Evolutionary conservation across 2,113 vertebrate genomes (phyloP), one percentile per base, ranked within the genome.

Genomic region (Phainopepla nitens): DNA sequence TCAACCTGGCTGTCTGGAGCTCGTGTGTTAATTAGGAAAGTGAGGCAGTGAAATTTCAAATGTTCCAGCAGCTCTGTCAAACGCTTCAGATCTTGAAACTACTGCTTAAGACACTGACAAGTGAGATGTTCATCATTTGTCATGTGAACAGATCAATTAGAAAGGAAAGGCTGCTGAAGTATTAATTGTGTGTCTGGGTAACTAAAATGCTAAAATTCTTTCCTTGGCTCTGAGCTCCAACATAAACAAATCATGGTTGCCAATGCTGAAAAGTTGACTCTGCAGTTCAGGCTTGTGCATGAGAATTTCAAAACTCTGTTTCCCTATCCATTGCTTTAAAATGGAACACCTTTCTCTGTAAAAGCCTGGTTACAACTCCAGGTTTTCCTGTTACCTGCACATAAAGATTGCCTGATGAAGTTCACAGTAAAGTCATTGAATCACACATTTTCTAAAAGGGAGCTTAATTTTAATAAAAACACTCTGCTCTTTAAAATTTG

Each of bases 1-100:
- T 91, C 93, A 92, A 28, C 91, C 87, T 78, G 91, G 49, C 89
- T 96, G 91, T 94, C 93, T 97, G 89, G 86, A 91, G 80, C 94
- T 92, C 22, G 4, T 86, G 88, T 94, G 83, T 96, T 97, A 95
- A 97, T 96, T 95, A 89, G 83, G 72, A 87, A 94, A 95, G 86
- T 19, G 89, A 96, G 91, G 95, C 84, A 93, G 86, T 96, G 78
- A 95, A 83, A 95, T 91, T 90, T 96, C 83, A 94, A 94, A 82
- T 96, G 96, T 96, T 96, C 95, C 93, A 96, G 91, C 95, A 97
- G 93, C 91, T 94, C 95, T 97, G 96, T 95, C 96, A 96, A 92
- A 97, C 51, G 51, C 91, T 93, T 94, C 91, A 94, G 94, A 90
- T 96, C 80, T 92, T 90, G 60, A 94, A 95, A 90, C 91, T 97